Evolutionary conservation across 2,113 vertebrate genomes (phyloP), one percentile per base, ranked within the genome.

Genomic region (Sinocyclocheilus anophthalmus): DNA sequence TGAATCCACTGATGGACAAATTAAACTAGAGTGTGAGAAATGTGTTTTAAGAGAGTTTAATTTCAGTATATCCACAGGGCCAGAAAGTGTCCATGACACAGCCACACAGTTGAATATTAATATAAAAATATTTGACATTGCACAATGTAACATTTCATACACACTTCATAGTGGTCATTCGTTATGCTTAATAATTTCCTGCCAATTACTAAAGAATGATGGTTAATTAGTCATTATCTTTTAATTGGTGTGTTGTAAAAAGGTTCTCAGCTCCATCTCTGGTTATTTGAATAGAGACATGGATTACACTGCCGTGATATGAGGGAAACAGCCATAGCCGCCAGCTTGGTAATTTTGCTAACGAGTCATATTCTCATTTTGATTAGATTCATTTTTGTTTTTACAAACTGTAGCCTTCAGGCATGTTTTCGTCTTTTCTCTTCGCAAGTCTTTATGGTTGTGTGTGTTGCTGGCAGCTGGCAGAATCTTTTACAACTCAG

Each of bases 351-450:
- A 85, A 76, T 88, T 72, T 85, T 53, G 80, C 69, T 63, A 73
- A 79, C 65, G 5, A 63, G 73, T 76, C 61, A 65, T 50, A 33
- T 76, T 69, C 69, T 69, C 57, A 69, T 26, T 85, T 79, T 69
- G 83, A 88, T 88, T 69, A 33, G 77, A 85, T 81, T 81, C 61
- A 55, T 69, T 26, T 77, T 87, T 48, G 39, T 67, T 67, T 65
- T 67, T 50, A 14, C 59, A 55, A 26, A 57, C 42, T 53, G 18
- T 30, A 33, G 20, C 30, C 33, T 76, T 45, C 6, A 14, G 48
- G 72, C 80, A 20, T 39, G 45, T 57, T 22, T 72, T 50, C 20
- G 8, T 65, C 24, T 50, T 13, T 26, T 14, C 0, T 57, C 61
- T 67, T 39, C n/a, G 30, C 22, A 18, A 2, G 33, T 26, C 50